phyloP scores from a whole-genome alignment of 2,113 vertebrate species.

The Calcarius ornatus region DNA sequence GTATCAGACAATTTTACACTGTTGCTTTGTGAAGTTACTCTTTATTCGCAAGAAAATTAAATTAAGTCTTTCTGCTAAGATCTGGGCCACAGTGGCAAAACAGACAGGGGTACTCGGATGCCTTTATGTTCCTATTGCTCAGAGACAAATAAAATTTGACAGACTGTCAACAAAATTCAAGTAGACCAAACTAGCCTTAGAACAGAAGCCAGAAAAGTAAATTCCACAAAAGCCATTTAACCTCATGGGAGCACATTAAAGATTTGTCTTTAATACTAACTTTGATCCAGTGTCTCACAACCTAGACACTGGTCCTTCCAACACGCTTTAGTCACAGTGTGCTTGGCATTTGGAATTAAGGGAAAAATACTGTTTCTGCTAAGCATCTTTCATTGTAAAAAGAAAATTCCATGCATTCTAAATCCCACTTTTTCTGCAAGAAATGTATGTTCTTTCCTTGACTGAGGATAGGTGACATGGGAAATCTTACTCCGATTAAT shows the following conservation, averaged over 20 bases:
- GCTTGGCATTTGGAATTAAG: background rate
- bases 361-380: background rate
- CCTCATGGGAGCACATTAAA: background rate
- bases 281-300: background rate
- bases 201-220: constrained; percentile 5
- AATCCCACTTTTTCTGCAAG: background rate
- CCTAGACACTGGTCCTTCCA: background rate
- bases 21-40: background rate
- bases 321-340: background rate
- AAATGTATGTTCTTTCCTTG: background rate
- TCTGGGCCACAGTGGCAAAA: background rate
- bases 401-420: background rate
- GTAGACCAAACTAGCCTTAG: background rate
- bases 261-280: background rate
- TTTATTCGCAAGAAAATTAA: constrained; percentile 51
- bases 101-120: background rate
- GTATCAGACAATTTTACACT: background rate
- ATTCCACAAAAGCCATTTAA: background rate
- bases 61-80: background rate
- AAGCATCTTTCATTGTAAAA: background rate
- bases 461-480: background rate
- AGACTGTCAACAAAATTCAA: background rate
- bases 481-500: background rate
- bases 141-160: background rate
- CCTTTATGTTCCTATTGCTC: background rate